Conservation (phyloP, 2,888 invertebrate genomes). For the Entomobrya proxima region DNA sequence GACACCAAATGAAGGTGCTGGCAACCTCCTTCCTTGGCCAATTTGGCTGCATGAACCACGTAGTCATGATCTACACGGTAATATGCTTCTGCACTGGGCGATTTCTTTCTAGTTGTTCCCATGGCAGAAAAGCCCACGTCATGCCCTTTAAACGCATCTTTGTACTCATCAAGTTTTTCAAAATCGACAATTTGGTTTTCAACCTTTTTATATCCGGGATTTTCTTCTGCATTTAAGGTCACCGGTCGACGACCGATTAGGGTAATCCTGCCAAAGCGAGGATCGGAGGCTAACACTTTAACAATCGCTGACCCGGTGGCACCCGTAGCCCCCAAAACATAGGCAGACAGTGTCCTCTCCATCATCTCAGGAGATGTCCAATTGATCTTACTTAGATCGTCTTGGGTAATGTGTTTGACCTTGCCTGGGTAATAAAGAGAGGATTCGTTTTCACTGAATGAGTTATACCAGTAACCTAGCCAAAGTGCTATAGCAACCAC, state of each 20-base stretch:
- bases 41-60: conserved; percentile 78
- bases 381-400: not conserved
- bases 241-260: conserved; percentile 78
- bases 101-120: conserved; percentile 79
- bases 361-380: conserved; percentile 38
- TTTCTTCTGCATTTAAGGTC: conserved; percentile 68
- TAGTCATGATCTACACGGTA: conserved; percentile 80
- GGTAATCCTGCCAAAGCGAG: conserved; percentile 77
- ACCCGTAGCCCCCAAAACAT: conserved; percentile 79
- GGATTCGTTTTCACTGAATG: not conserved
- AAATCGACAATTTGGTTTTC: conserved; percentile 79
- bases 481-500: conserved; percentile 14
- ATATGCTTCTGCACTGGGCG: conserved; percentile 79
- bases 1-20: conserved; percentile 79
- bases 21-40: conserved; percentile 78
- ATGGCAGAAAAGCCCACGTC: conserved; percentile 79
- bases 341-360: conserved; percentile 76
- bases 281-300: conserved; percentile 77
- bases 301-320: conserved; percentile 79
- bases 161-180: conserved; percentile 78
- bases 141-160: conserved; percentile 77
- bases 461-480: conserved; percentile 23
- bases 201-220: conserved; percentile 72
- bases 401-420: not conserved
- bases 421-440: conserved; percentile 18